Evolutionary conservation across 2,888 invertebrate genomes (phyloP).

Genomic region (Apodemia mormo): DNA sequence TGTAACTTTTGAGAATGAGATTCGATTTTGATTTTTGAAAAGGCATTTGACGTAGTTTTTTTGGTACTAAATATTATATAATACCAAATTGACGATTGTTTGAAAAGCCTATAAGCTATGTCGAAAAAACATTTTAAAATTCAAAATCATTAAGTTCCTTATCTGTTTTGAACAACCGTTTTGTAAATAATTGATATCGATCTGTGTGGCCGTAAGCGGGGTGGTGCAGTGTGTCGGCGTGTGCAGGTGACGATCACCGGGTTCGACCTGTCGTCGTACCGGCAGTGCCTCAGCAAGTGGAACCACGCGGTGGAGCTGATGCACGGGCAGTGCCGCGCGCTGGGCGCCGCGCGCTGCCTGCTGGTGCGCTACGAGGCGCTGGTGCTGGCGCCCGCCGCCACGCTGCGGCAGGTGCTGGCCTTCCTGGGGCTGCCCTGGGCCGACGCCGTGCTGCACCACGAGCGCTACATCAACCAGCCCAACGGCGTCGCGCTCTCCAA

Average conservation of each 20-base stretch:
- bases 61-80: no score
- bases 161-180: no score
- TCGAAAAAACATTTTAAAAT: no score
- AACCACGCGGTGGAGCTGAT: slow-evolving; percentile 97
- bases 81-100: no score
- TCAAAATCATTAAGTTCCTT: no score
- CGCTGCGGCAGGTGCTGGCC: slow-evolving; percentile 92
- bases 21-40: no score
- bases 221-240: neutral
- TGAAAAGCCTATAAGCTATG: no score
- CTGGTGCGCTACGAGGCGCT: slow-evolving; percentile 98
- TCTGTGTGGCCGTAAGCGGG: no score
- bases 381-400: slow-evolving; percentile 94
- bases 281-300: slow-evolving; percentile 98
- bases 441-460: slow-evolving; percentile 97
- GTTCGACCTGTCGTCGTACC: slow-evolving; percentile 96
- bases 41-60: no score
- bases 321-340: slow-evolving; percentile 94
- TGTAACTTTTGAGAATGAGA: no score
- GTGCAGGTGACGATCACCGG: slow-evolving; percentile 87
- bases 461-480: slow-evolving; percentile 97
- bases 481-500: slow-evolving; percentile 97
- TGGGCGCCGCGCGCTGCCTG: slow-evolving; percentile 90
- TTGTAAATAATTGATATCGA: no score
- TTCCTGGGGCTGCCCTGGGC: slow-evolving; percentile 98